Percentiles rank a stretch among this genome's conserved stretches.
Conservation (phyloP, 2,888 invertebrate genomes). For the Atrina japonica region DNA sequence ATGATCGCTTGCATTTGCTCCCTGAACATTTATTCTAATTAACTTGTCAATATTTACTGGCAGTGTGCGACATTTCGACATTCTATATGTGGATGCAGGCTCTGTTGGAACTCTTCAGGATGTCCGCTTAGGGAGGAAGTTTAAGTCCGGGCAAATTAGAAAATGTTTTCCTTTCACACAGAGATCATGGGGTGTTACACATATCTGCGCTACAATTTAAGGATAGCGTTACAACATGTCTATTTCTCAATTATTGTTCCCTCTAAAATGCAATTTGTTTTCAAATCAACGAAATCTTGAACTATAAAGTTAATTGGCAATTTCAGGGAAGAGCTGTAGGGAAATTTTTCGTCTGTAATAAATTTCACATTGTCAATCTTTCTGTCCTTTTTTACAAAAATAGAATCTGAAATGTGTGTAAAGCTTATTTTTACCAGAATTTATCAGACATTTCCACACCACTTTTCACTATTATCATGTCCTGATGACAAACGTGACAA, state of each 20-base stretch:
- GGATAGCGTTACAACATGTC: conserved; percentile 2
- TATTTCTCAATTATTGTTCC: conserved; percentile 4
- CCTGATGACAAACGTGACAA: no score
- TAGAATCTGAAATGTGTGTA: no score
- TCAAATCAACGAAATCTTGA: no score
- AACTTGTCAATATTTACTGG: background rate
- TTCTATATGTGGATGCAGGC: conserved; percentile 9
- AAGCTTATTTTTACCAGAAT: no score
- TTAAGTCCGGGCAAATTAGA: conserved; percentile 10
- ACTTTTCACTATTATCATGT: no score
- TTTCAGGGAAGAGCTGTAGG: no score
- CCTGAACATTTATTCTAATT: conserved; percentile 2
- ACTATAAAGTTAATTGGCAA: no score
- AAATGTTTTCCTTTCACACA: conserved; percentile 1
- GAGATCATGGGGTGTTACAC: background rate
- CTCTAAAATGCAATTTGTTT: background rate
- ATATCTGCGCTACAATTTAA: background rate
- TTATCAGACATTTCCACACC: no score
- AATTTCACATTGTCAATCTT: no score
- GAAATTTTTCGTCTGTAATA: no score
- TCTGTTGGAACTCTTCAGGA: conserved; percentile 10
- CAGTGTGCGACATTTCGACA: conserved; percentile 4
- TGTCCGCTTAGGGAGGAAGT: conserved; percentile 3
- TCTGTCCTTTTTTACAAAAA: no score
- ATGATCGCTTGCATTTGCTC: background rate